Evolutionary conservation across 2,113 vertebrate genomes (phyloP), one percentile per base, ranked within the genome.

Genomic region (Baryphthengus martii): DNA sequence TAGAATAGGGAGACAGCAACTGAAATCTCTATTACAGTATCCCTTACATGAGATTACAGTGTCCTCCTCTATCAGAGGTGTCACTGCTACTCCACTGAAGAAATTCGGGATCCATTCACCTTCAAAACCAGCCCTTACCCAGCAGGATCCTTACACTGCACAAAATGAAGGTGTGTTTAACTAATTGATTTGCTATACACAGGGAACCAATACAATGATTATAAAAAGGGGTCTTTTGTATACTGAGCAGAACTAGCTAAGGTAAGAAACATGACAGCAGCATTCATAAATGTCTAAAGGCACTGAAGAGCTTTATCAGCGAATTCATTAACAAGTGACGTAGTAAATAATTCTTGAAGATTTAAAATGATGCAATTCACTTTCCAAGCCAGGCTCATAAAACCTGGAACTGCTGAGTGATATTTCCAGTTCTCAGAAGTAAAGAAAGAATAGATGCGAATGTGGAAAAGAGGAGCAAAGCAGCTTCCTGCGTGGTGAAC

Each of bases 211-310:
- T 45, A 21, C 26, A 61, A 24, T 45, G 11, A 62, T 85, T 90
- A 72, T 66, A 33, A 72, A 81, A 90, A 72, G 35, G 24, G 5
- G 4, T 47, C 35, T 82, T 96, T 55, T 40, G 25, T 88, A 52
- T 21, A 84, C 25, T 35, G 37, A 92, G 31, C 33, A 87, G 77
- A 84, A 52, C 21, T 85, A 61, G 37, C 0, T 9, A 63, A 89
- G 40, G 72, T 72, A 82, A 70, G 80, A 87, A 29, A 68, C 16
- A 31, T 78, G 50, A 87, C 73, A 86, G 59, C 63, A 88, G 24
- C 55, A 62, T 88, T 88, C 76, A 90, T 90, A 92, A 77, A 84
- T 50, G 37, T 90, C 80, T 94, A 42, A 95, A 81, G 73, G 58
- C 40, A 65, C 56, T 58, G 73, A 94, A 89, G 49, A 76, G 20